A percentile compares a stretch with the other conserved stretches of the same genome.
Evolutionary conservation across 2,797 vertebrate genomes (phyloP).

Genomic region (Knipowitschia caucasica): DNA sequence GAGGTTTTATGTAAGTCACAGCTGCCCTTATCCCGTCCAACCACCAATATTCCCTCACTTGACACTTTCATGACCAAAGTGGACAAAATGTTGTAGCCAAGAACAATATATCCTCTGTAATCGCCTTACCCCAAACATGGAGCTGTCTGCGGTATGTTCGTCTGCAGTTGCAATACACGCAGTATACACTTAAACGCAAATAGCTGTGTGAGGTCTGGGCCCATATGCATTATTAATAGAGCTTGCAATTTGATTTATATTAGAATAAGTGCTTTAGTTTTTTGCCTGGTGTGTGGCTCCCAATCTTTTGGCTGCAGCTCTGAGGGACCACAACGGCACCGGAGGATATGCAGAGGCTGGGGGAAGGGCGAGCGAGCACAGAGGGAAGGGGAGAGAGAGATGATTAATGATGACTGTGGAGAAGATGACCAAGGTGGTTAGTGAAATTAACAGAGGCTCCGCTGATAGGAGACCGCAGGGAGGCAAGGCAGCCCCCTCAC

Average conservation of each 20-base stretch:
- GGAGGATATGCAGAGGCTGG: constrained; percentile 30
- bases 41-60: background rate
- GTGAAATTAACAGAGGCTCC: constrained; percentile 68
- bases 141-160: background rate
- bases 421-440: constrained; percentile 71
- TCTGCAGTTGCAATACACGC: background rate
- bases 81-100: background rate
- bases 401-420: constrained; percentile 65
- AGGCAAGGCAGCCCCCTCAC: constrained; percentile 40
- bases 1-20: too few relatives aligned
- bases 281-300: constrained; percentile 24
- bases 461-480: constrained; percentile 58
- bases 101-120: background rate
- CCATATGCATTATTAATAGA: constrained; percentile 1
- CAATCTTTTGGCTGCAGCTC: constrained; percentile 59
- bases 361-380: constrained; percentile 2
- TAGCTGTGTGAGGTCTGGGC: background rate
- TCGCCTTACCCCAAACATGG: background rate
- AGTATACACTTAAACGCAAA: background rate
- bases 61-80: background rate
- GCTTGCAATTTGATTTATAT: constrained; percentile 6
- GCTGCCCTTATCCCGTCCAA: too few relatives aligned
- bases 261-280: background rate
- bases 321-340: constrained; percentile 16
- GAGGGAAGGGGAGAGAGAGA: constrained; percentile 33